A percentile compares a stretch with the other conserved stretches of the same genome.
phyloP scores from a whole-genome alignment of 2,113 vertebrate species.

The Blennius ocellaris region DNA sequence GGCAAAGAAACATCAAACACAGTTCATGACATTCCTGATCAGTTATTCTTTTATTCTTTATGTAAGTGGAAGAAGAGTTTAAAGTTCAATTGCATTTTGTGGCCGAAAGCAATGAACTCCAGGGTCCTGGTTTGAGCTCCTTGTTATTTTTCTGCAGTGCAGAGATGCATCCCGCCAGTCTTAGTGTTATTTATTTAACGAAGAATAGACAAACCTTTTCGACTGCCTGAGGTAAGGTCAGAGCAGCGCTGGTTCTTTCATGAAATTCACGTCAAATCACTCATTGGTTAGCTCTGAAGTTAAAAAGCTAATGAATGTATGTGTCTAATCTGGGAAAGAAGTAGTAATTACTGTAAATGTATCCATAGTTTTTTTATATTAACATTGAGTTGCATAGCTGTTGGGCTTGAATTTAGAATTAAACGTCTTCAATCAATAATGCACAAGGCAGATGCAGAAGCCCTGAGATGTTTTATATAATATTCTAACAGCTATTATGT shows the following conservation, averaged over 20 bases:
- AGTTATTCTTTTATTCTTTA: too few species aligned
- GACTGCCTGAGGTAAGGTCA: neutral
- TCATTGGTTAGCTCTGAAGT: conserved; percentile 7
- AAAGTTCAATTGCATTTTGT: too few species aligned
- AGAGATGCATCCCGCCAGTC: too few species aligned
- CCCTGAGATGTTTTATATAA: conserved; percentile 6
- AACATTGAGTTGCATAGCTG: conserved; percentile 12
- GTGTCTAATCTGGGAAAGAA: conserved; percentile 6
- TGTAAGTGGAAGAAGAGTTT: too few species aligned
- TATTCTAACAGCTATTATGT: conserved; percentile 13
- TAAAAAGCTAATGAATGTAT: conserved; percentile 2
- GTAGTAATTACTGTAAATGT: neutral
- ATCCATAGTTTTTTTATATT: neutral
- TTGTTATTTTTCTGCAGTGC: too few species aligned
- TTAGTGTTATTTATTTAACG: neutral
- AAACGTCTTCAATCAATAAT: conserved; percentile 50
- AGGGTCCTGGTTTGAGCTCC: too few species aligned
- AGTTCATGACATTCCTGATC: too few species aligned
- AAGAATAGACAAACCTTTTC: neutral
- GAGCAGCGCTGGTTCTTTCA: neutral
- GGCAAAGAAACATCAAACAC: too few species aligned
- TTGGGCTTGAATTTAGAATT: conserved; percentile 32
- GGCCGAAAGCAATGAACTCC: too few species aligned
- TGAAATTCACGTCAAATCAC: neutral
- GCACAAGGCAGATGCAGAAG: conserved; percentile 18